These are phyloP conservation scores for Limnothrissa miodon DNA, from an alignment of 2,113 vertebrate genomes.

Conservation along the genomic window DNA sequence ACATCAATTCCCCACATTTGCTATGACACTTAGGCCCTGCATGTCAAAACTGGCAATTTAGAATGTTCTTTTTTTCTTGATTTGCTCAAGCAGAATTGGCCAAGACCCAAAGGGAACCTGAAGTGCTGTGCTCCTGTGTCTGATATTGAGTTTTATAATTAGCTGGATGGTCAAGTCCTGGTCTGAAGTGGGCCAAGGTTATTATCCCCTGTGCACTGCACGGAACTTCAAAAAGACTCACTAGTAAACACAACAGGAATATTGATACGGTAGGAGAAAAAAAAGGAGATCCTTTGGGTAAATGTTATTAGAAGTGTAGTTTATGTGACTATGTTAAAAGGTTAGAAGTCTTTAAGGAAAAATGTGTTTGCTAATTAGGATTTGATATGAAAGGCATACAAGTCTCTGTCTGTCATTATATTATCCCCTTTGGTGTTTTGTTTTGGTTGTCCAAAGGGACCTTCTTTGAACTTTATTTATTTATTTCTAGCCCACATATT, in stretches of 20 bases:
- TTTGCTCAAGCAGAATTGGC: constrained; percentile 34
- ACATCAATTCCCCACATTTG: constrained; percentile 29
- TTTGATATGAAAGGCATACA: background rate
- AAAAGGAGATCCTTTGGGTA: background rate
- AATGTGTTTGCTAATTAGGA: background rate
- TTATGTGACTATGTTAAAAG: background rate
- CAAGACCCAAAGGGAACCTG: constrained; percentile 35
- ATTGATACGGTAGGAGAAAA: background rate
- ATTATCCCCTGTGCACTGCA: constrained; percentile 27
- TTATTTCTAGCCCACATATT: constrained; percentile 19
- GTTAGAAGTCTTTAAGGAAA: background rate
- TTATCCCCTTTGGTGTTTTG: background rate
- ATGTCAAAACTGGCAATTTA: background rate
- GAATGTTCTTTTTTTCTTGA: constrained; percentile 37
- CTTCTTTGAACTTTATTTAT: constrained; percentile 23
- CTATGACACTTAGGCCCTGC: background rate
- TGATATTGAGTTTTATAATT: constrained; percentile 41
- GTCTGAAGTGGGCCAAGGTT: constrained; percentile 46
- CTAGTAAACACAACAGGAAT: background rate
- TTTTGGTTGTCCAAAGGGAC: background rate
- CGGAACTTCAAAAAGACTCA: background rate
- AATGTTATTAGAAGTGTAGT: background rate
- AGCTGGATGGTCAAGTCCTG: constrained; percentile 41
- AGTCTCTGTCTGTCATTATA: background rate
- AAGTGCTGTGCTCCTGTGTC: background rate